Evolutionary conservation across 2,797 vertebrate species (phyloP).

Genomic region (Threskiornis aethiopicus): DNA sequence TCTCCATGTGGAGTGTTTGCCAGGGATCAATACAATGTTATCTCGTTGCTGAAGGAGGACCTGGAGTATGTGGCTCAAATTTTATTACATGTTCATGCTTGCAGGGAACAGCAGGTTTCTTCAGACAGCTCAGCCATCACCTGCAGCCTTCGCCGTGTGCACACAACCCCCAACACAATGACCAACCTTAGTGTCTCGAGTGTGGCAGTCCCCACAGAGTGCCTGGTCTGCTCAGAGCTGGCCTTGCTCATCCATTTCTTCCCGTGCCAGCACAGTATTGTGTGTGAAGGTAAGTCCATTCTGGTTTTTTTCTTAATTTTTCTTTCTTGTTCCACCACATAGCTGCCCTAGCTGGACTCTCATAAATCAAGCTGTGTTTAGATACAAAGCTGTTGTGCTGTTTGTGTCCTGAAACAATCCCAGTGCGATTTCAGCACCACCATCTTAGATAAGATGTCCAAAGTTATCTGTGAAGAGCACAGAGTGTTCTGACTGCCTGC

Average conservation of each 20-base stretch:
- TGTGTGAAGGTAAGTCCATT: conserved; percentile 87
- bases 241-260: conserved; percentile 91
- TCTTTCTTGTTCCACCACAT: neutral
- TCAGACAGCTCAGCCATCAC: conserved; percentile 77
- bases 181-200: conserved; percentile 89
- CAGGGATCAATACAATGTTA: neutral
- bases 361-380: neutral
- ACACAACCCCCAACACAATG: conserved; percentile 93
- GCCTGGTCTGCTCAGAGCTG: conserved; percentile 96
- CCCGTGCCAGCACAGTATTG: conserved; percentile 95
- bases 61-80: neutral
- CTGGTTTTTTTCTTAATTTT: fast-evolving
- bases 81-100: neutral
- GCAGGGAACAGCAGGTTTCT: conserved; percentile 83
- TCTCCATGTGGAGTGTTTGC: neutral
- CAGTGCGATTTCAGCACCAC: neutral
- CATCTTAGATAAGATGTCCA: neutral
- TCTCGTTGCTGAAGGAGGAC: neutral
- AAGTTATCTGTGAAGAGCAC: neutral
- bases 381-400: neutral
- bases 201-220: conserved; percentile 83
- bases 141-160: conserved; percentile 83
- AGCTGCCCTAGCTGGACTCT: neutral
- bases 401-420: neutral
- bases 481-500: neutral